Evolutionary conservation across 2,888 invertebrate species (phyloP).

Genomic region (Parapristionchus giblindavisi): DNA sequence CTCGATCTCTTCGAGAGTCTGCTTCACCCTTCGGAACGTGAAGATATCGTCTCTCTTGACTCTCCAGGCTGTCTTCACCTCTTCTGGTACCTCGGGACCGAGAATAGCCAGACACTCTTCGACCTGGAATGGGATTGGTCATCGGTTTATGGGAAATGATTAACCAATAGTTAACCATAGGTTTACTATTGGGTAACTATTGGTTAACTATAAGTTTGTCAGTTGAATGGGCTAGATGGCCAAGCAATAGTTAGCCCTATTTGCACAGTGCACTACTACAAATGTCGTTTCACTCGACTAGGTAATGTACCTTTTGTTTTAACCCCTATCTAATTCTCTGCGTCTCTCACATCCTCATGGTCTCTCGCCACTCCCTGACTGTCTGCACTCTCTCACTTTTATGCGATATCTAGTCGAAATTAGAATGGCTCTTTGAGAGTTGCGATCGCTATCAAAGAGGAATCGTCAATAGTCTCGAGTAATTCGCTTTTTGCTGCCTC

Average conservation of each 20-base stretch:
- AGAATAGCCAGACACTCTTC: constrained; percentile 37
- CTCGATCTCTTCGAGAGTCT: constrained; percentile 33
- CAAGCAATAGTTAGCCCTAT: not conserved
- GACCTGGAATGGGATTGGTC: constrained; percentile 6
- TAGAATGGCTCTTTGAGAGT: constrained; percentile 15
- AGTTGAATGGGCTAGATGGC: too few species aligned
- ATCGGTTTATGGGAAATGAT: too few species aligned
- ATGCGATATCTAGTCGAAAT: not conserved
- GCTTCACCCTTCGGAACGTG: constrained; percentile 37
- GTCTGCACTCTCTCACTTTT: not conserved
- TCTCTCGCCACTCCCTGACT: not conserved
- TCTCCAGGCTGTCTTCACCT: constrained; percentile 32
- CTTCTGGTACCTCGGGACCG: constrained; percentile 34
- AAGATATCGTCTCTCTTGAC: constrained; percentile 37
- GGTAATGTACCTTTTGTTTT: constrained; percentile 2
- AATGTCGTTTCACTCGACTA: constrained; percentile 33
- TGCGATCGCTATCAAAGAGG: constrained; percentile 14
- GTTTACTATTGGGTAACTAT: too few species aligned
- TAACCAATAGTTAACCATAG: too few species aligned
- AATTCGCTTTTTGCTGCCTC: too few species aligned
- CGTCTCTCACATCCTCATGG: not conserved
- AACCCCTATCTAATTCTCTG: not conserved
- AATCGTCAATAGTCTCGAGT: too few species aligned
- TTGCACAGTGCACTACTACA: constrained; percentile 11
- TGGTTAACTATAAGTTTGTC: too few species aligned